Evolutionary conservation across 2,888 invertebrate genomes (phyloP).

Genomic region (Epiblema foenella): DNA sequence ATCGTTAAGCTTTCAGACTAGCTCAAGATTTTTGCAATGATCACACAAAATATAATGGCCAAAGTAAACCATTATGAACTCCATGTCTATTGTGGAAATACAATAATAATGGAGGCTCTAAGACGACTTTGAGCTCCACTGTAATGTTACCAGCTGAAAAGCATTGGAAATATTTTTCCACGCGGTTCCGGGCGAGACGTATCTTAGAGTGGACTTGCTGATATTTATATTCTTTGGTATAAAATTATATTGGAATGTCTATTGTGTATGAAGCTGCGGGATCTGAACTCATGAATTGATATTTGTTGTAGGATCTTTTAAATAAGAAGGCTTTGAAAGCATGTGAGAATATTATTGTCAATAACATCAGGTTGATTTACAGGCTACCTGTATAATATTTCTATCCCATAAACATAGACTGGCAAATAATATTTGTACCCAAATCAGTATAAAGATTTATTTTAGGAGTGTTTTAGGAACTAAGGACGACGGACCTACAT

Average conservation of each 20-base stretch:
- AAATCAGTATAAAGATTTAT: no score
- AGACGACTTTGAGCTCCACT: slow-evolving; percentile 24
- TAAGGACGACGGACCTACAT: no score
- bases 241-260: slow-evolving; percentile 57
- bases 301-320: slow-evolving; percentile 43
- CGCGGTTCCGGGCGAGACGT: slow-evolving; percentile 47
- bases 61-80: slow-evolving; percentile 38
- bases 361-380: no score
- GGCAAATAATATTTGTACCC: no score
- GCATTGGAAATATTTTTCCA: slow-evolving; percentile 51
- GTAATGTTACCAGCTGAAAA: slow-evolving; percentile 25
- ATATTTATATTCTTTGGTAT: slow-evolving; percentile 47
- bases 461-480: no score
- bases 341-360: neutral
- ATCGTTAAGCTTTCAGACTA: neutral
- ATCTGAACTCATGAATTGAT: slow-evolving; percentile 50
- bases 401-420: no score
- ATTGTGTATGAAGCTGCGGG: slow-evolving; percentile 55
- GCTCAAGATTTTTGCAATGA: slow-evolving; percentile 15
- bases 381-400: no score
- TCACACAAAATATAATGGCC: slow-evolving; percentile 28
- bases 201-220: slow-evolving; percentile 51
- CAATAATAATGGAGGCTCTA: slow-evolving; percentile 40
- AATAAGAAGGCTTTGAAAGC: neutral
- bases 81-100: slow-evolving; percentile 40